Conservation (phyloP, 2,888 invertebrate genomes). For the Caenorhabditis drosophilae region DNA sequence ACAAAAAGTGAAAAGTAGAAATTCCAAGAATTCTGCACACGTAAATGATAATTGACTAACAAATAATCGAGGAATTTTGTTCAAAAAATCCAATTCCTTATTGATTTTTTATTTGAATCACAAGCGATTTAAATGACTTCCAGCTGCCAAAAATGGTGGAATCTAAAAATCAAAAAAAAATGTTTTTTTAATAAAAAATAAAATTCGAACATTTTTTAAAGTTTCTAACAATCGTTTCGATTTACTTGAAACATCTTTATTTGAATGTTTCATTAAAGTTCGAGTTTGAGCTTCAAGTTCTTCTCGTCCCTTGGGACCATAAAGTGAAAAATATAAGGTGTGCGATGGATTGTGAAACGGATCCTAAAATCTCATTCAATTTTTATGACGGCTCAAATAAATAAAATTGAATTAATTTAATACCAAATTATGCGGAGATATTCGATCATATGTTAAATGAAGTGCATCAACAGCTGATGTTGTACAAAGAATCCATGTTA, state of each 20-base stretch:
- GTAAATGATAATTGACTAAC: too few relatives aligned
- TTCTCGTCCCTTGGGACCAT: slow-evolving; percentile 49
- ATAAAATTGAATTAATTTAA: neutral
- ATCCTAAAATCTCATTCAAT: slow-evolving; percentile 40
- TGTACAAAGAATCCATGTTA: slow-evolving; percentile 64
- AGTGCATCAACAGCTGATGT: slow-evolving; percentile 63
- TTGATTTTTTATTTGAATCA: slow-evolving; percentile 7
- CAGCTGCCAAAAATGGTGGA: slow-evolving; percentile 44
- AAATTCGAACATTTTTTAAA: slow-evolving; percentile 35
- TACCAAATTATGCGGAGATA: slow-evolving; percentile 52
- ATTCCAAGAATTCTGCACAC: too few relatives aligned
- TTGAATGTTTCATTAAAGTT: slow-evolving; percentile 36
- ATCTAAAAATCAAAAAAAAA: slow-evolving; percentile 23
- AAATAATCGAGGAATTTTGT: too few relatives aligned
- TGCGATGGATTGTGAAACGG: slow-evolving; percentile 63
- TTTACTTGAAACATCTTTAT: slow-evolving; percentile 57
- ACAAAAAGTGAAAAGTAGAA: too few relatives aligned
- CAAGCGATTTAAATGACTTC: slow-evolving; percentile 38
- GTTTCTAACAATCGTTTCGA: slow-evolving; percentile 49
- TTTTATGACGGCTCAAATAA: neutral
- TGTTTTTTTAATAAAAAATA: neutral
- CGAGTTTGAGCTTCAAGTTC: slow-evolving; percentile 40
- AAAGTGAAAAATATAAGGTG: slow-evolving; percentile 58
- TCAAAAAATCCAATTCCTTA: too few relatives aligned
- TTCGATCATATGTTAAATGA: slow-evolving; percentile 54